Base-by-base conservation (phyloP, 2,113 vertebrate genomes). In the Clarias gariepinus region DNA sequence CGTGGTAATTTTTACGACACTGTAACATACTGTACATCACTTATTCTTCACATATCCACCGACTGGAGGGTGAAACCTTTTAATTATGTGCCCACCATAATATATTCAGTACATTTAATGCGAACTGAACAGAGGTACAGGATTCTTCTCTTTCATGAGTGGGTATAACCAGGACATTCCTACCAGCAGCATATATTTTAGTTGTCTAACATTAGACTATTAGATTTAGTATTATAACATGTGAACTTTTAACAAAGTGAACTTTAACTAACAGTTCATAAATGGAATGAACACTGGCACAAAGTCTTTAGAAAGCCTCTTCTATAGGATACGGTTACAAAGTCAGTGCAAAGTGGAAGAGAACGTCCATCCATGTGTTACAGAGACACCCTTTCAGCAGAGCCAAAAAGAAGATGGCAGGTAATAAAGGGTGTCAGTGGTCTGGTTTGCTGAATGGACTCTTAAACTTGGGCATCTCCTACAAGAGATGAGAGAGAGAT, bases 41-140 rank as follows among this genome's bases (percentile, higher is more conserved):
- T 84, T 90, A 82, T 87, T 66, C 91, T 84, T 89, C 88, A 89
- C 87, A 85, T 89, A 60, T 85, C 87, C 83, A 79, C 77, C 81
- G 69, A 64, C 10, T 23, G 61, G 2, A 81, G n/a, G 25, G 61
- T 25, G 36, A 79, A 63, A 60, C 41, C 58, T 73, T 21, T 57
- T 28, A 78, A 74, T 81, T 41, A 64, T 81, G 47, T 53, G 57
- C 28, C 73, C 58, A 52, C 36, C 71, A 53, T 60, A 66, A 71
- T 55, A 76, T n/a, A 68, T 83, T 76, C 47, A 66, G 83, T 63
- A 61, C 33, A 61, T 41, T 81, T 33, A 36, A 81, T 55, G 55
- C 25, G 28, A 11, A 53, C 33, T 30, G 60, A 88, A 69, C 30
- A 64, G 81, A 85, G 19, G 66, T 47, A 47, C 68, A 81, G 58